Base-by-base conservation (phyloP, 2,888 invertebrate genomes). In the Lasioglossum leucozonium region DNA sequence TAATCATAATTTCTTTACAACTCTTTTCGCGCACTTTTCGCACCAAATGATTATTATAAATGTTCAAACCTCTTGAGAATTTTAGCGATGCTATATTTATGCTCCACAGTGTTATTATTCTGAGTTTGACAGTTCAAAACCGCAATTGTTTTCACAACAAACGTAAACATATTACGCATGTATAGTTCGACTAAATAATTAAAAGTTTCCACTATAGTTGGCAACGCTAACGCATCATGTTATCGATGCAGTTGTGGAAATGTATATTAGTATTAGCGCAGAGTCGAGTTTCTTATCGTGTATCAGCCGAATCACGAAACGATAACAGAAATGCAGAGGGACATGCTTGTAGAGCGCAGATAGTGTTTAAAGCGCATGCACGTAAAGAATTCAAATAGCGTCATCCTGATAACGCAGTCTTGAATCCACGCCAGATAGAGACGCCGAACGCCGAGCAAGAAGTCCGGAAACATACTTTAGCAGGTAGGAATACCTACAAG, bases 391-490 rank as follows among this genome's bases (percentile, higher is more conserved):
- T 13, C n/a, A 79, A 84, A 79, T 34, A 69, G 37, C 69, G 81
- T 55, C 72, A 81, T 73, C 67, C 62, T n/a, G 78, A 81, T 84
- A 84, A 79, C 62, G 34, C 65, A 81, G 73, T 71, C 58, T 71
- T 58, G 62, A 42, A 72, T 30, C 26, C 6, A 30, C 62, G 26
- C n/a, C 10, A 3, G 22, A 37, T 40, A 22, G 42, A 22, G 58
- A 71, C 51, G 42, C 22, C 30, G 42, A 30, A 22, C 42, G 34
- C 13, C n/a, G 42, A 6, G 0, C n/a, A 42, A 74, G 65, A 55
- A 72, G 42, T 55, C 44, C 83, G 76, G 77, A 75, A 76, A 80
- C 72, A 30, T 75, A 44, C 26, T 47, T 51, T 4, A 6, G 26
- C 37, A 77, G 67, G 65, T 77, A 77, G 37, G 72, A 81, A 34